Percentiles rank a stretch among this genome's conserved stretches.
phyloP scores from a whole-genome alignment of 2,888 invertebrate genomes.

The Andrena bucephala region DNA sequence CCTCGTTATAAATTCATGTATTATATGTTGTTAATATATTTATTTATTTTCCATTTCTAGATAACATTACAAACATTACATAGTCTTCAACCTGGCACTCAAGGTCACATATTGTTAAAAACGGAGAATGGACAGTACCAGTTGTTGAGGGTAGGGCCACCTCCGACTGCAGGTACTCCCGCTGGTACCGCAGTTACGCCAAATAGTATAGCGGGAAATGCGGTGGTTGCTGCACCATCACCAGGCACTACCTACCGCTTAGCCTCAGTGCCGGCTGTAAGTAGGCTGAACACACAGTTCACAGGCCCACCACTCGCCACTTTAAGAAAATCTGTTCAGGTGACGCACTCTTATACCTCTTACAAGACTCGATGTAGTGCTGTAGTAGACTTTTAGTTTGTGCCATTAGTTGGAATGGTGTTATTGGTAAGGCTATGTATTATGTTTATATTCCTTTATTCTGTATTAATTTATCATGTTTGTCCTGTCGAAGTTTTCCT shows the following conservation, averaged over 20 bases:
- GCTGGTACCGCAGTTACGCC: slow-evolving; percentile 84
- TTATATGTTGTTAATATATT: not conserved
- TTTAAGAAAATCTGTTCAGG: slow-evolving; percentile 87
- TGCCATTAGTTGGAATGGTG: slow-evolving; percentile 77
- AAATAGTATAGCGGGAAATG: slow-evolving; percentile 83
- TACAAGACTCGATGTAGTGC: slow-evolving; percentile 84
- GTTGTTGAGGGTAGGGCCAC: slow-evolving; percentile 94
- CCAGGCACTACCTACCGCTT: slow-evolving; percentile 90
- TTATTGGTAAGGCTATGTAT: slow-evolving; percentile 72
- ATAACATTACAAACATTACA: slow-evolving; percentile 95
- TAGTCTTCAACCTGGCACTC: slow-evolving; percentile 93
- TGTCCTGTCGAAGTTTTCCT: slow-evolving; percentile 26
- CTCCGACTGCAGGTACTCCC: slow-evolving; percentile 87
- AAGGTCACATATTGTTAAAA: slow-evolving; percentile 96
- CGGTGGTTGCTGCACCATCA: slow-evolving; percentile 80
- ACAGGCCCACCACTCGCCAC: slow-evolving; percentile 87
- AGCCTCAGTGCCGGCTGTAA: slow-evolving; percentile 95
- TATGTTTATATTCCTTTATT: slow-evolving; percentile 53
- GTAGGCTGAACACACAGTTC: slow-evolving; percentile 89
- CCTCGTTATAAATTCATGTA: not conserved
- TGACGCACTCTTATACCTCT: slow-evolving; percentile 83
- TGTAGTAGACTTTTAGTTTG: slow-evolving; percentile 78
- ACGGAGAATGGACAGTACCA: slow-evolving; percentile 99
- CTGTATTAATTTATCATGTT: slow-evolving; percentile 26
- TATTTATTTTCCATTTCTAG: slow-evolving; percentile 85